Base-by-base conservation (phyloP, 2,797 vertebrate genomes). In the Yasuhikotakia modesta region DNA sequence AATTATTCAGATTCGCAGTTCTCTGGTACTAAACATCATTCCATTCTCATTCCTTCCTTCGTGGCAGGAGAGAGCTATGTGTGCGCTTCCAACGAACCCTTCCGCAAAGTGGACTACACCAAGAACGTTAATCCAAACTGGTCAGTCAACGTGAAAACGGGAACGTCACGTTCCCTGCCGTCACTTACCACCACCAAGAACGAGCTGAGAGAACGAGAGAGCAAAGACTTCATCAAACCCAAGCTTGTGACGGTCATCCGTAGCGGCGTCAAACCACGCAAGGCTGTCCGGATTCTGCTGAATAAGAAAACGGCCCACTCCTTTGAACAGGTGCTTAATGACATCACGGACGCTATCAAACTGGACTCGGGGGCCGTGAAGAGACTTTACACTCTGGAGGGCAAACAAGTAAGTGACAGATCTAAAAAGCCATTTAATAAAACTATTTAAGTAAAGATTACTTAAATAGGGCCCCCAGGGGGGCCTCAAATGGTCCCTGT, bases 291-390 rank as follows among this genome's bases (percentile, higher is more conserved):
- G 43, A 93, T 99, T 70, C 95, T 99, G 79, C 94, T 99, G 79
- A 99, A 99, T 81, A 99, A 97, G 92, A 99, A 99, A 92, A 99
- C 98, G 0, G 98, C 96, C 0, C 97, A 99, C 89, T 99, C 96
- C 83, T 98, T 99, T 0, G 97, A 99, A 13, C 98, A 99, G 86
- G 98, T 99, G 84, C 90, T 99, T 85, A 97, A 95, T 0, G 98
- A 99, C 87, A 98, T 99, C 92, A 99, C 97, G 0, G 96, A 98
- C 48, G 97, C 98, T 70, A 97, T 99, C 93, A 99, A 99, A 87
- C 84, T 99, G 87, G 98, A 99, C 90, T 97, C 96, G 0, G 98
- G 97, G 5, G 93, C 95, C 43, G 97, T 99, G 84, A 99, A 95
- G 91, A 95, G 95, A 83, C 94, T 99, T 67, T 98, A 95, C 87